Conservation (phyloP, 2,797 vertebrate genomes). For the Pseudochirops corinnae region DNA sequence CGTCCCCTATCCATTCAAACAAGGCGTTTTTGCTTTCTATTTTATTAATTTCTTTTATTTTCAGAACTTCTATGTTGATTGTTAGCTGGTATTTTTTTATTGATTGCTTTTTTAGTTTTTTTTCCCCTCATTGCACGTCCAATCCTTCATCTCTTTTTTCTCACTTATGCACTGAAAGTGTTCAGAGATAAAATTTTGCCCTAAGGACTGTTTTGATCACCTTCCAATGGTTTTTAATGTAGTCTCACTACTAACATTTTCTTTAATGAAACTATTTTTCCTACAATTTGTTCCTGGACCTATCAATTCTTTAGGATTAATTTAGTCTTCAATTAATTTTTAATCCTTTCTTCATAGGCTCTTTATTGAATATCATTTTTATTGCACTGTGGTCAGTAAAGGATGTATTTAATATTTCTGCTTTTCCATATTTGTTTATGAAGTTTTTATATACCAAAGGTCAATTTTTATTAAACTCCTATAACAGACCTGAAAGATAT, state of each 20-base stretch:
- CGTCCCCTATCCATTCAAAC: neutral
- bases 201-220: neutral
- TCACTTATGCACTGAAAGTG: neutral
- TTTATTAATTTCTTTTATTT: neutral
- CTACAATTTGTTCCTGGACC: neutral
- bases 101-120: neutral
- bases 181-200: neutral
- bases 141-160: neutral
- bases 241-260: neutral
- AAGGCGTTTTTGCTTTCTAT: neutral
- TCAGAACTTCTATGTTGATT: neutral
- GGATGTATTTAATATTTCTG: neutral
- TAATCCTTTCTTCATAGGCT: neutral
- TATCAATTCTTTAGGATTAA: neutral
- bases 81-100: neutral
- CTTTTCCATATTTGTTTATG: neutral
- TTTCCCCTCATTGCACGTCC: neutral
- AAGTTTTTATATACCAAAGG: neutral
- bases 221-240: neutral
- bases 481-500: neutral
- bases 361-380: neutral
- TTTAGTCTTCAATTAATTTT: neutral
- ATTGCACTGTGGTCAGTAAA: neutral
- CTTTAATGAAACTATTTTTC: neutral
- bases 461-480: neutral